Conservation (phyloP, 2,888 invertebrate species). For the Apodemia hepburni region DNA sequence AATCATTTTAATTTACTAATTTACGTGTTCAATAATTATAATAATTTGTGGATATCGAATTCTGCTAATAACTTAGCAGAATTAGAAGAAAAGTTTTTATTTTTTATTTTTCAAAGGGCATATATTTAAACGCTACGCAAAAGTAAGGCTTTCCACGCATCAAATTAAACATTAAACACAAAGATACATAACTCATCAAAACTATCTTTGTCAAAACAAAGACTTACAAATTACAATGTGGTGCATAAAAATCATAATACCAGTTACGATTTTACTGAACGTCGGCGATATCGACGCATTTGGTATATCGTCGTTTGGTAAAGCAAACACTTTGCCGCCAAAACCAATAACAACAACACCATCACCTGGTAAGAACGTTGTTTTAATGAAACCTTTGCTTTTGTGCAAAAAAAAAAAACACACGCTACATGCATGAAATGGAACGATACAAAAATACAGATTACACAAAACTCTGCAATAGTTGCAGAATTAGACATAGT, state of each 20-base stretch:
- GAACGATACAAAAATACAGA: background rate
- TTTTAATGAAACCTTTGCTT: constrained; percentile 14
- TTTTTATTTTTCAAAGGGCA: constrained; percentile 1
- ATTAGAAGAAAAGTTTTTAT: too few relatives aligned
- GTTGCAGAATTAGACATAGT: constrained; percentile 5
- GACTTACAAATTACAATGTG: constrained; percentile 22
- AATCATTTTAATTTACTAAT: too few relatives aligned
- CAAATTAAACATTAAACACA: constrained; percentile 10
- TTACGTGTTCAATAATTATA: too few relatives aligned
- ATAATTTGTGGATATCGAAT: too few relatives aligned
- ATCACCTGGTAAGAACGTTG: constrained; percentile 56
- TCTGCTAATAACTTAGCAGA: too few relatives aligned
- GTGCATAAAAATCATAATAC: constrained; percentile 30
- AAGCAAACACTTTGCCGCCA: constrained; percentile 66
- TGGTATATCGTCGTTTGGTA: constrained; percentile 67
- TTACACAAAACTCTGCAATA: constrained; percentile 12
- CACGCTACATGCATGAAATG: constrained; percentile 13
- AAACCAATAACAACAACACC: constrained; percentile 57
- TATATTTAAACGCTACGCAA: constrained; percentile 3
- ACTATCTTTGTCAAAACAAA: constrained; percentile 9
- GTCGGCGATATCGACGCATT: constrained; percentile 44
- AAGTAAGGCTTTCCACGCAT: constrained; percentile 19
- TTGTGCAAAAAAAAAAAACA: constrained; percentile 12
- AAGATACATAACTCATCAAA: constrained; percentile 7
- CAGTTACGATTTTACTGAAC: constrained; percentile 41